These are phyloP conservation scores for Hypsibius dujardini DNA, from an alignment of 1,140 invertebrate species.

Conservation along the genomic window DNA sequence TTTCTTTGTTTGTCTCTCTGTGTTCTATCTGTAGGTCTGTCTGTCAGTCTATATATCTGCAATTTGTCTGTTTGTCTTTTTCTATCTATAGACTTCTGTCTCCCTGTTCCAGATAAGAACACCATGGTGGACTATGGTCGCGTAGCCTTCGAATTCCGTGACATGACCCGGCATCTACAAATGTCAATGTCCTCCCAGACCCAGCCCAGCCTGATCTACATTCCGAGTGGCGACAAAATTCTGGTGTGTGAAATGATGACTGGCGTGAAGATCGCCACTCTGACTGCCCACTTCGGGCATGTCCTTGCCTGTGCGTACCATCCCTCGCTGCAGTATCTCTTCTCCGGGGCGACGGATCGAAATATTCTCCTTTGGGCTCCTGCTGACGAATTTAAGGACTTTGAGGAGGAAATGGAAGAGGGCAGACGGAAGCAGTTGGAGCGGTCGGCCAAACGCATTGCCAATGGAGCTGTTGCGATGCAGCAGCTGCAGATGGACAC, in stretches of 20 bases:
- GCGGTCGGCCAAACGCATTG: neutral
- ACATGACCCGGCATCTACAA: slow-evolving; percentile 23
- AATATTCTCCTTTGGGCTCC: slow-evolving; percentile 38
- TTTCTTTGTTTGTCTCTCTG: no score
- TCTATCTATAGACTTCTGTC: no score
- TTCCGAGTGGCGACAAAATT: neutral
- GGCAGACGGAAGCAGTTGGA: neutral
- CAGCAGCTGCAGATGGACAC: no score
- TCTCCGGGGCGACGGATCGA: slow-evolving; percentile 36
- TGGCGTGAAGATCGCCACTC: slow-evolving; percentile 30
- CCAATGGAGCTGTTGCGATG: no score
- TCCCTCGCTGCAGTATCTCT: slow-evolving; percentile 33
- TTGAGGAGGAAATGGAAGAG: neutral
- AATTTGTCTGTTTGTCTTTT: no score
- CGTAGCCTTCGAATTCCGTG: slow-evolving; percentile 25
- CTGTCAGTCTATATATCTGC: no score
- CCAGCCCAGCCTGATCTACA: neutral
- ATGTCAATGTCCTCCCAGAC: neutral
- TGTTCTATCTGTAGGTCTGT: no score
- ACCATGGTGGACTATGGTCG: slow-evolving; percentile 36
- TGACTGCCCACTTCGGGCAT: slow-evolving; percentile 37
- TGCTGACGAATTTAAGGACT: slow-evolving; percentile 20
- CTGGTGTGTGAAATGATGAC: slow-evolving; percentile 29
- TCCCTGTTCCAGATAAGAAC: slow-evolving; percentile 32
- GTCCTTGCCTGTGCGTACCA: slow-evolving; percentile 37